Evolutionary conservation across 53 echinoderm and acorn worm genomes (phyloP), one percentile per base, ranked within the genome.

Genomic region (Paelopatides confundens): DNA sequence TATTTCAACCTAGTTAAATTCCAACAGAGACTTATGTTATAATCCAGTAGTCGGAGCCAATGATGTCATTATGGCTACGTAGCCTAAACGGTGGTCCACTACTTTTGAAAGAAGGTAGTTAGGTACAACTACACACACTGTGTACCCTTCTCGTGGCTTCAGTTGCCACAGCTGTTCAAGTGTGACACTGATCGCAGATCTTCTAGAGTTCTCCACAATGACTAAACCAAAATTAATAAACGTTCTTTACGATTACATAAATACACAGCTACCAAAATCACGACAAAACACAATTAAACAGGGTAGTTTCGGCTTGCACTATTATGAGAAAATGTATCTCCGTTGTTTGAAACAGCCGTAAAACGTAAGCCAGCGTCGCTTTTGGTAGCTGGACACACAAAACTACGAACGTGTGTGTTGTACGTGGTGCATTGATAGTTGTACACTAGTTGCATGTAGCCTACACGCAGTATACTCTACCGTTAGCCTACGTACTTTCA

Each of bases 371-470:
- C 58, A 58, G n/a, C 58, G 21, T 58, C 1, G 24, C 5, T 26
- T 71, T 5, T 27, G 47, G 74, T 74, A 74, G 74, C 74, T 74
- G 74, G 74, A 74, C 74, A 74, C 47, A 74, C 40, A 39, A 23
- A 23, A 15, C 15, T 2, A 46, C 40, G 18, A 28, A 58, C 58
- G 24, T 58, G 58, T 58, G 58, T 58, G 58, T 58, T 12, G 58
- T 58, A 8, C 3, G 7, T 12, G 35, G 0, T 33, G 14, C 14
- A 66, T 66, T 9, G 30, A 0, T 5, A 39, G 39, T 12, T 14
- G 17, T 35, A 9, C 23, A n/a, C 21, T 18, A 58, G 48, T 68
- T 21, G 35, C 21, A 68, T 32, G 68, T 14, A 31, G 29, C 33
- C 18, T 68, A 68, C 68, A 14, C 33, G 33, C 32, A 26, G 31